Evolutionary conservation across 2,888 invertebrate genomes (phyloP).

Genomic region (Euspilapteryx auroguttella): DNA sequence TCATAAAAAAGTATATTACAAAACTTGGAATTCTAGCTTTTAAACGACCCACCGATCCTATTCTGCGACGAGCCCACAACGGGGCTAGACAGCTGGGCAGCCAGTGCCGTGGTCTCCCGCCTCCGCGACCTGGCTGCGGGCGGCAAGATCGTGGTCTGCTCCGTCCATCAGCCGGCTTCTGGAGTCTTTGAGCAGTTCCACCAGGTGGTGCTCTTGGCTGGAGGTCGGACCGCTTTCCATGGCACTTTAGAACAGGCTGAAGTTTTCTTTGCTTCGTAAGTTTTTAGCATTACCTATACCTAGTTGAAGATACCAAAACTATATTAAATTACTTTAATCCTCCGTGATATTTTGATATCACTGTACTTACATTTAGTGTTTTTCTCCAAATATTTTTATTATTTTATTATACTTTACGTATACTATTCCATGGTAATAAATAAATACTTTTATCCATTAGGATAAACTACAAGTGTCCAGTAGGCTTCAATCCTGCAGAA

Average conservation of each 20-base stretch:
- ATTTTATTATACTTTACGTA: no score
- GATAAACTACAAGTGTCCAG: conserved; percentile 67
- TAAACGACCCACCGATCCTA: conserved; percentile 85
- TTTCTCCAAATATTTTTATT: no score
- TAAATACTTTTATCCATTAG: no score
- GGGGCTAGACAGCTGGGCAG: conserved; percentile 88
- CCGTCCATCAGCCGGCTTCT: conserved; percentile 91
- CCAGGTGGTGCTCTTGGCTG: conserved; percentile 74
- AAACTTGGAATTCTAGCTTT: no score
- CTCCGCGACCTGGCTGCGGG: conserved; percentile 64
- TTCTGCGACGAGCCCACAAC: conserved; percentile 96
- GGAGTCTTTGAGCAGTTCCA: conserved; percentile 84
- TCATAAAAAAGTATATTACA: no score
- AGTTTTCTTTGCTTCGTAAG: conserved; percentile 70
- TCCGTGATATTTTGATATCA: no score
- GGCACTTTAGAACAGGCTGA: conserved; percentile 73
- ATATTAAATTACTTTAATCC: no score
- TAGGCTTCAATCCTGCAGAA: conserved; percentile 84
- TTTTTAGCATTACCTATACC: no score
- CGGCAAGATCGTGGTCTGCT: conserved; percentile 81
- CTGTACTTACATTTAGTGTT: no score
- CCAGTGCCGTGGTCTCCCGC: conserved; percentile 75
- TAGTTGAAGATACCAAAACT: no score
- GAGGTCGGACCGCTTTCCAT: conserved; percentile 77
- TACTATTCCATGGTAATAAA: no score